Conservation (phyloP, 2,888 invertebrate species). For the Leptogaster cylindrica region DNA sequence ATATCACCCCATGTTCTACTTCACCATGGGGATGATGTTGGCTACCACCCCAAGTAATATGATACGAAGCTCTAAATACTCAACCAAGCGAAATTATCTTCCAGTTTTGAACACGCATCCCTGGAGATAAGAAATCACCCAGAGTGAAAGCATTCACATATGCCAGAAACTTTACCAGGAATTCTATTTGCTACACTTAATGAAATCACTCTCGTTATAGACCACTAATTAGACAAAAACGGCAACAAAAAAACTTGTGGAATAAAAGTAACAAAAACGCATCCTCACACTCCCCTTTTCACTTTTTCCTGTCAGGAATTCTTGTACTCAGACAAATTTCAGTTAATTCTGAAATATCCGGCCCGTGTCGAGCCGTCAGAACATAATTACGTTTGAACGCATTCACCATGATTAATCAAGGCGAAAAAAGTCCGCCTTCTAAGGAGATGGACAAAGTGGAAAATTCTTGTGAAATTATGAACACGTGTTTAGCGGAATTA, state of each 20-base stretch:
- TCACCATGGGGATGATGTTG: too few species aligned
- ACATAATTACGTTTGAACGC: constrained; percentile 27
- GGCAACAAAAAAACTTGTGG: neutral
- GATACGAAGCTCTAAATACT: neutral
- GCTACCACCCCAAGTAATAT: neutral
- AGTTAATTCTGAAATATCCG: constrained; percentile 29
- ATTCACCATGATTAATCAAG: constrained; percentile 23
- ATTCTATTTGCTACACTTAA: constrained; percentile 22
- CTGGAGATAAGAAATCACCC: too few species aligned
- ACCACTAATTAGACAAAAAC: constrained; percentile 7
- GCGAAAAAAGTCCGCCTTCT: neutral
- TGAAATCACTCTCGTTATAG: constrained; percentile 6
- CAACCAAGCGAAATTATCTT: too few species aligned
- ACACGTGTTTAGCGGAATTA: constrained; percentile 21
- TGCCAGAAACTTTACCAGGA: too few species aligned
- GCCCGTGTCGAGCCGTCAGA: constrained; percentile 32
- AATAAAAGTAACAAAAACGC: neutral
- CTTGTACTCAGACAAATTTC: constrained; percentile 25
- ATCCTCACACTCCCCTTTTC: too few species aligned
- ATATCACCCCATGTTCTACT: too few species aligned
- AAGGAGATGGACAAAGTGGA: constrained; percentile 17
- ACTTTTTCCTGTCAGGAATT: constrained; percentile 2
- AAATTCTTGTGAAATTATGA: constrained; percentile 8
- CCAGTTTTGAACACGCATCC: neutral
- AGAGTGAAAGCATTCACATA: too few species aligned